Evolutionary conservation across 2,113 vertebrate species (phyloP), one percentile per base, ranked within the genome.

Genomic region (Melospiza melodia): DNA sequence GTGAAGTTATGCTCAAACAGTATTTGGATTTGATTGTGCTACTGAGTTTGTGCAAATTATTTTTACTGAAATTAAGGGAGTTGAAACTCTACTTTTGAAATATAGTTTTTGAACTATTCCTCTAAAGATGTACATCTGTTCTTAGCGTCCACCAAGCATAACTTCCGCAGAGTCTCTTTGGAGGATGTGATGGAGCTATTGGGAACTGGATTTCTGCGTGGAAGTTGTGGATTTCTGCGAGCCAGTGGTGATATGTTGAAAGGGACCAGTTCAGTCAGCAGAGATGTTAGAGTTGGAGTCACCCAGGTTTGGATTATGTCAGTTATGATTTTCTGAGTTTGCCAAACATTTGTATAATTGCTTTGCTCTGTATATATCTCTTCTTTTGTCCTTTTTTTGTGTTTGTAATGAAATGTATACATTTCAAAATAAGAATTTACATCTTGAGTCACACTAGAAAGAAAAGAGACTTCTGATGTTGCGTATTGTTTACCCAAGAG

Each of bases 241-340:
- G 98, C 98, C 95, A 98, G 99, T 62, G 99, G 99, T 5, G 99
- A 99, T 97, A 99, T 99, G 97, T 95, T 99, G 96, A 99, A 99
- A 97, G 98, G 99, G 62, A 98, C 97, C 27, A 99, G 98, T 97
- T 99, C 98, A 22, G 98, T 99, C 91, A 98, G 98, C 97, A 98
- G 97, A 79, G 98, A 99, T 83, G 95, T 99, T 93, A 98, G 99
- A 94, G 97, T 99, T 79, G 99, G 99, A 94, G 97, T 99, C 95
- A 99, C 99, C 8, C 99, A 99, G 99, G 99, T 99, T 96, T 80
- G 97, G 80, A 77, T 96, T 94, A 76, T 17, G 2, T 91, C 66
- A 72, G 15, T 80, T 84, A 39, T 4, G 21, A 30, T 85, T 84
- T 86, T 78, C 25, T 88, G 68, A 52, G 43, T 37, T 66, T 59